Evolutionary conservation across 2,113 vertebrate species (phyloP).

Genomic region (Ctenodactylus gundi): DNA sequence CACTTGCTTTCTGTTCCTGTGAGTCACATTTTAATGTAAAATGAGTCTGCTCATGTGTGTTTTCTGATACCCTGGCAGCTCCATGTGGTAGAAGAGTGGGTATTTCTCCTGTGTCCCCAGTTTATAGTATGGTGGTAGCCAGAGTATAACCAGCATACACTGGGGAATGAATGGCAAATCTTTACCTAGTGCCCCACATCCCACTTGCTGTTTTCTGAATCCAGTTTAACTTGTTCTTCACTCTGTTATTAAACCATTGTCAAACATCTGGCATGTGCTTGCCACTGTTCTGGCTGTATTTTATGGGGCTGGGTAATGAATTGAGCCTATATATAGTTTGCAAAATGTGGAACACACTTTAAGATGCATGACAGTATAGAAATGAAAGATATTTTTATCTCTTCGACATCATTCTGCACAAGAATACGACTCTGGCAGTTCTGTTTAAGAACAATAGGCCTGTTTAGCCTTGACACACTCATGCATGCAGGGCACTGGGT

Average conservation of each 20-base stretch:
- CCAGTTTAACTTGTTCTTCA: slow-evolving; percentile 62
- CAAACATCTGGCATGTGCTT: slow-evolving; percentile 76
- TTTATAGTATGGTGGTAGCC: background rate
- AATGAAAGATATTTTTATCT: slow-evolving; percentile 80
- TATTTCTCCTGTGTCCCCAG: background rate
- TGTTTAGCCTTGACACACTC: slow-evolving; percentile 66
- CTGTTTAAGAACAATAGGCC: slow-evolving; percentile 69
- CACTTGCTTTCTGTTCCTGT: background rate
- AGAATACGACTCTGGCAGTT: slow-evolving; percentile 46
- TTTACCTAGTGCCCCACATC: slow-evolving; percentile 69
- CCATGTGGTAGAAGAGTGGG: background rate
- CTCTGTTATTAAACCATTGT: slow-evolving; percentile 75
- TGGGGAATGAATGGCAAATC: background rate
- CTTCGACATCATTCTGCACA: slow-evolving; percentile 63
- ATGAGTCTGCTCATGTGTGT: background rate
- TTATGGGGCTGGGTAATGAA: slow-evolving; percentile 76
- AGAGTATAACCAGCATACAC: background rate
- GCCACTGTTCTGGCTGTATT: slow-evolving; percentile 66
- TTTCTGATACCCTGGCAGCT: background rate
- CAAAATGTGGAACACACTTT: slow-evolving; percentile 75
- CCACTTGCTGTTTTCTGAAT: slow-evolving; percentile 63
- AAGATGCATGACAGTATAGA: slow-evolving; percentile 72
- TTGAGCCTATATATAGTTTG: slow-evolving; percentile 75
- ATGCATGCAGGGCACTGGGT: slow-evolving; percentile 44
- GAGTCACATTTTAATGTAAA: background rate